phyloP scores from a whole-genome alignment of 2,888 invertebrate genomes.

The Marronus borbonicus region DNA sequence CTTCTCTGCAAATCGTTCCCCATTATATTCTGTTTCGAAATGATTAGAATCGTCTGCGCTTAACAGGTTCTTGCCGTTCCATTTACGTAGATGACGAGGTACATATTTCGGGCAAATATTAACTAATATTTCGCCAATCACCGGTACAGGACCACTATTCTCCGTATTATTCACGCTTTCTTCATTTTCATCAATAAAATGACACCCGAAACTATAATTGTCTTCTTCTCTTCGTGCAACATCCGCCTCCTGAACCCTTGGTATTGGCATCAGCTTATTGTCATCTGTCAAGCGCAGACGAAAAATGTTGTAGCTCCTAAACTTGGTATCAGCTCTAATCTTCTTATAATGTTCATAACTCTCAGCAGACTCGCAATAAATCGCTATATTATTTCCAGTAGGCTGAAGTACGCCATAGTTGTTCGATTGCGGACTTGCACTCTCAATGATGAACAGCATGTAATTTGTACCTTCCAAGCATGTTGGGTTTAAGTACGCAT shows the following conservation, averaged over 20 bases:
- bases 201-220: background rate
- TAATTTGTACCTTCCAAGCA: background rate
- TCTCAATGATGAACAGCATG: conserved; percentile 9
- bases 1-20: background rate
- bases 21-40: background rate
- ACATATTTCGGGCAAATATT: background rate
- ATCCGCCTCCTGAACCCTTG: no score
- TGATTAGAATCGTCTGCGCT: background rate
- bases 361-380: background rate
- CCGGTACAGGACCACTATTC: background rate
- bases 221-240: no score
- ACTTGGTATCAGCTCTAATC: background rate
- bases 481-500: background rate
- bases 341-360: background rate
- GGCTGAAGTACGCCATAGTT: background rate
- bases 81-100: background rate
- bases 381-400: background rate
- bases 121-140: background rate
- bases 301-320: background rate
- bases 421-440: no score
- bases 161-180: background rate
- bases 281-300: background rate
- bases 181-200: background rate
- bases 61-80: background rate
- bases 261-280: background rate